phyloP scores from a whole-genome alignment of 2,888 invertebrate genomes.

The Rotaria macrura region DNA sequence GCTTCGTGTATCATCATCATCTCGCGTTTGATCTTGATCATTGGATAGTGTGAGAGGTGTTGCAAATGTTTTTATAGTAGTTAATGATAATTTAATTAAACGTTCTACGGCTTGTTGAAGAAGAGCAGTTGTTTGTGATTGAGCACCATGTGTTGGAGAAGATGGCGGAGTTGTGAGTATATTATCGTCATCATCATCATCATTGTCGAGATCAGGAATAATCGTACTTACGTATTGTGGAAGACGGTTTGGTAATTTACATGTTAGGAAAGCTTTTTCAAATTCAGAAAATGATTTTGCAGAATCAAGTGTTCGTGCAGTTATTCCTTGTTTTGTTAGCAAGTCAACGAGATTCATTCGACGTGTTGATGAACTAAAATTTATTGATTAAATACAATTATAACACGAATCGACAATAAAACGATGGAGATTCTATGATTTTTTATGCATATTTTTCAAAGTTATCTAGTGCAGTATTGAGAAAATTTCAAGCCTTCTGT shows the following conservation, averaged over 20 bases:
- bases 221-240: not conserved
- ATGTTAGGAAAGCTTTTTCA: not conserved
- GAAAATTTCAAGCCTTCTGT: too few species aligned
- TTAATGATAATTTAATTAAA: not conserved
- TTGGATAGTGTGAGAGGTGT: not conserved
- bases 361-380: not conserved
- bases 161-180: not conserved
- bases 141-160: not conserved
- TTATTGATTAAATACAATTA: not conserved
- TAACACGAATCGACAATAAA: too few species aligned
- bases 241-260: not conserved
- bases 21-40: not conserved
- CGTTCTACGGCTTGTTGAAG: not conserved
- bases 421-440: too few species aligned
- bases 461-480: too few species aligned
- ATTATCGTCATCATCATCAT: not conserved
- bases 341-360: not conserved
- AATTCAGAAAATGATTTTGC: not conserved
- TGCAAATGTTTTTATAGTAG: not conserved
- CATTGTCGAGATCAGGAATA: not conserved
- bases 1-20: not conserved
- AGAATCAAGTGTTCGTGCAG: not conserved
- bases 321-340: not conserved
- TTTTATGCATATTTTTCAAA: too few species aligned
- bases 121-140: not conserved